Base-by-base conservation (phyloP, 2,113 vertebrate species). In the Etia nguti region DNA sequence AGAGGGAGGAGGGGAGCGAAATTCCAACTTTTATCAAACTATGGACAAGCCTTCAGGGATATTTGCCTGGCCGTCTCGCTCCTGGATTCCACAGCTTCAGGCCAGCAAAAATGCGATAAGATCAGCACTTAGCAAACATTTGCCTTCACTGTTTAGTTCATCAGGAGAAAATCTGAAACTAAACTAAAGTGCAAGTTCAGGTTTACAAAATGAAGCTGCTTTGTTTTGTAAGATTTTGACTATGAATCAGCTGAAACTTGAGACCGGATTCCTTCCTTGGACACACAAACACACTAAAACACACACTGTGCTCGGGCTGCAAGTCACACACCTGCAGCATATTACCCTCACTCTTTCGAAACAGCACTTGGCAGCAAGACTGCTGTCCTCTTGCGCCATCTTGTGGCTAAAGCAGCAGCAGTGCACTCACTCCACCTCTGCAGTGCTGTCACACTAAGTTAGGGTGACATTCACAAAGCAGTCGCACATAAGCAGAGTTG, bases 11-110 rank as follows among this genome's bases (percentile, higher is more conserved):
- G 54, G 80, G 81, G 18, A 59, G 50, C 31, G 79, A 86, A 88
- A 94, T 94, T 94, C 92, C 94, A 90, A 89, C 92, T 92, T 92
- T 94, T 86, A 94, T 94, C 91, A 93, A 91, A 94, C 90, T 91
- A 84, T 20, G 84, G 52, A 86, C 70, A 34, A 75, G 86, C 81
- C 79, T 31, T 81, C 57, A 22, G 86, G 82, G 92, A 92, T 90
- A 92, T 94, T 84, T 90, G 82, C 22, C 52, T 79, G 22, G 4
- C 24, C 36, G 24, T 81, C 83, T 82, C 41, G 2, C 80, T 88
- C 65, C 65, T 85, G 83, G 86, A 93, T 87, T 92, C 90, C 93
- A 88, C 24, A 48, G 86, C 56, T 75, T 3, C 62, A 4, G 73
- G 31, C 62, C 79, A 31, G 86, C 7, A 22, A 46, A 80, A 13